A percentile compares a stretch with the other conserved stretches of the same genome.
Evolutionary conservation across 2,888 invertebrate genomes (phyloP).

Genomic region (Chloroclystis v-ata): DNA sequence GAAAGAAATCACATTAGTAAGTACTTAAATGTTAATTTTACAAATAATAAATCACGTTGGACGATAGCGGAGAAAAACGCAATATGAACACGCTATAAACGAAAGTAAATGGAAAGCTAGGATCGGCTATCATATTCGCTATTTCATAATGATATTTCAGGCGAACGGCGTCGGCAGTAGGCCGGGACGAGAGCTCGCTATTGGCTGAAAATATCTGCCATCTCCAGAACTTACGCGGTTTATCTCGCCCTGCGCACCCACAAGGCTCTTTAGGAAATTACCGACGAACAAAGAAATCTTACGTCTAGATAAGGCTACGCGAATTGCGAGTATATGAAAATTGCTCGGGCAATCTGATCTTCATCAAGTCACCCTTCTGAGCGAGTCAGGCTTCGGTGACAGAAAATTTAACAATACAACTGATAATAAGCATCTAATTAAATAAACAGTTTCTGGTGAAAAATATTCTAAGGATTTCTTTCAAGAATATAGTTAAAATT

Average conservation of each 20-base stretch:
- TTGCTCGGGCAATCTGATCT: conserved; percentile 5
- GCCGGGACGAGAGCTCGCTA: conserved; percentile 35
- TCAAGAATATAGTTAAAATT: too few relatives aligned
- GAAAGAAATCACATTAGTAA: conserved; percentile 10
- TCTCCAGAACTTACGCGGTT: conserved; percentile 55
- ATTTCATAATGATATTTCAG: conserved; percentile 60
- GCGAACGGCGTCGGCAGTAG: conserved; percentile 35
- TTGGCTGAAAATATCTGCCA: conserved; percentile 52
- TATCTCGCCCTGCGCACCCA: conserved; percentile 52
- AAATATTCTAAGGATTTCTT: too few relatives aligned
- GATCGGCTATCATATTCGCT: conserved; percentile 42
- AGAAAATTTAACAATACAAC: too few relatives aligned
- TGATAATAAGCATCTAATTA: too few relatives aligned
- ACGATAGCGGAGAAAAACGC: conserved; percentile 14
- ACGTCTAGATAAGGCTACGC: conserved; percentile 58
- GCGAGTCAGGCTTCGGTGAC: too few relatives aligned
- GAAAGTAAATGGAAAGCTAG: conserved; percentile 15
- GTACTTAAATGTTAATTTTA: conserved; percentile 6
- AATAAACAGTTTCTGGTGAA: too few relatives aligned
- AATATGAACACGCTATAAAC: conserved; percentile 38
- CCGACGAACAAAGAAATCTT: conserved; percentile 72
- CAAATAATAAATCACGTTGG: conserved; percentile 7
- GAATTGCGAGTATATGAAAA: conserved; percentile 48
- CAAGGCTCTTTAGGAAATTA: conserved; percentile 64
- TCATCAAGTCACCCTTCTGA: background rate